Evolutionary conservation across 2,113 vertebrate genomes (phyloP).

Genomic region (Tragelaphus strepsiceros): DNA sequence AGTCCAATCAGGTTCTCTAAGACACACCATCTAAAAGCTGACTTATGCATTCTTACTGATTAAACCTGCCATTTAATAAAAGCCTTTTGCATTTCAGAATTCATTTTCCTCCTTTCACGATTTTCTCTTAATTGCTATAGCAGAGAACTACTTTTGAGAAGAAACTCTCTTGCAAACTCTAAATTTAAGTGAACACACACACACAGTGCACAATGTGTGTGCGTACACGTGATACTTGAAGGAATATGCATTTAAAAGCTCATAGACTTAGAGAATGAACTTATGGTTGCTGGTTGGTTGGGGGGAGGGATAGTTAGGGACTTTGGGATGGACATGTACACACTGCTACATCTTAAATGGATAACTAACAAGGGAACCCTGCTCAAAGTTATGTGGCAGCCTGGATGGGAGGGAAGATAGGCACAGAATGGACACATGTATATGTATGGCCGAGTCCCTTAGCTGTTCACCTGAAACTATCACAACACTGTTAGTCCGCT

Average conservation of each 20-base stretch:
- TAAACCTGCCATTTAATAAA: background rate
- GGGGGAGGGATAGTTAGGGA: background rate
- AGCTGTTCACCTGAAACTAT: background rate
- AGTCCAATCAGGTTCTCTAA: conserved; percentile 19
- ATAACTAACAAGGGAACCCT: background rate
- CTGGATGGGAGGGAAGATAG: background rate
- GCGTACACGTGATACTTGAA: conserved; percentile 38
- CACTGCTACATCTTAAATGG: background rate
- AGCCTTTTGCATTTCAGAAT: conserved; percentile 45
- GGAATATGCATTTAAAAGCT: conserved; percentile 4
- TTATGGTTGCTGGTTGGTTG: background rate
- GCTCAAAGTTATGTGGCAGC: background rate
- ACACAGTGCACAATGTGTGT: background rate
- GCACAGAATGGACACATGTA: background rate
- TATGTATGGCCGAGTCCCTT: background rate
- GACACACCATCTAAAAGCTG: background rate
- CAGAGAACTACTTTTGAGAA: background rate
- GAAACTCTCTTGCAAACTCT: conserved; percentile 14
- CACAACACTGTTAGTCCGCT: background rate
- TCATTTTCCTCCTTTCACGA: conserved; percentile 35
- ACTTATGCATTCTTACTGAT: background rate
- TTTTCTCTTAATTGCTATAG: conserved; percentile 40
- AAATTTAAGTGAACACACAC: background rate
- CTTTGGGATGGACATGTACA: background rate
- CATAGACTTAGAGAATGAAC: background rate